A percentile compares a stretch with the other conserved stretches of the same genome.
Conservation (phyloP, 2,888 invertebrate genomes). For the Cephus pulcher region DNA sequence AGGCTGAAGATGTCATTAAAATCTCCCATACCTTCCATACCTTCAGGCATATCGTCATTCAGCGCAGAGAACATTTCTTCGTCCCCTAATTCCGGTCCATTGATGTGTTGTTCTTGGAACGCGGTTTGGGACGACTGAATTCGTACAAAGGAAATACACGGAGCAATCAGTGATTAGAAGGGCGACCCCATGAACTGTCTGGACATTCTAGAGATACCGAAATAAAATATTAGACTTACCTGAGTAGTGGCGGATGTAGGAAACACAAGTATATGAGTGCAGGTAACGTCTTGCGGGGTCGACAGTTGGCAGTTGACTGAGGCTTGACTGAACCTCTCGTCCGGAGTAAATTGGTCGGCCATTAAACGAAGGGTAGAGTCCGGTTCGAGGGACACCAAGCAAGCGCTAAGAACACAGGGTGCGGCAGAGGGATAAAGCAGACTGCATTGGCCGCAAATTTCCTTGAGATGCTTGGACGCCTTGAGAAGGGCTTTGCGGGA, state of each 20-base stretch:
- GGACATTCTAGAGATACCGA: not conserved
- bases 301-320: conserved; percentile 90
- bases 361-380: conserved; percentile 86
- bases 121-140: conserved; percentile 77
- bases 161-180: not conserved
- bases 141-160: not conserved
- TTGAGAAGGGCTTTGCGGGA: conserved; percentile 90
- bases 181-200: not conserved
- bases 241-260: conserved; percentile 96
- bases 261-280: conserved; percentile 98
- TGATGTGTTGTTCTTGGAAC: conserved; percentile 77
- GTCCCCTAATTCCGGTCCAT: conserved; percentile 75
- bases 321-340: conserved; percentile 89
- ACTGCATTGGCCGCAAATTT: conserved; percentile 90
- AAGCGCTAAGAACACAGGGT: conserved; percentile 97
- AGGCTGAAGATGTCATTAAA: conserved; percentile 82
- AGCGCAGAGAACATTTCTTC: conserved; percentile 75
- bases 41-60: conserved; percentile 74
- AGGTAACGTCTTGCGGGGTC: conserved; percentile 96
- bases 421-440: conserved; percentile 84
- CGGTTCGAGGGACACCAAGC: conserved; percentile 95
- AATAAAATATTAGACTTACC: conserved; percentile 66
- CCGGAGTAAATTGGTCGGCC: conserved; percentile 96
- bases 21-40: conserved; percentile 79
- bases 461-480: conserved; percentile 89